Base-by-base conservation (phyloP, 2,888 invertebrate genomes). In the Gastrophysa polygoni region DNA sequence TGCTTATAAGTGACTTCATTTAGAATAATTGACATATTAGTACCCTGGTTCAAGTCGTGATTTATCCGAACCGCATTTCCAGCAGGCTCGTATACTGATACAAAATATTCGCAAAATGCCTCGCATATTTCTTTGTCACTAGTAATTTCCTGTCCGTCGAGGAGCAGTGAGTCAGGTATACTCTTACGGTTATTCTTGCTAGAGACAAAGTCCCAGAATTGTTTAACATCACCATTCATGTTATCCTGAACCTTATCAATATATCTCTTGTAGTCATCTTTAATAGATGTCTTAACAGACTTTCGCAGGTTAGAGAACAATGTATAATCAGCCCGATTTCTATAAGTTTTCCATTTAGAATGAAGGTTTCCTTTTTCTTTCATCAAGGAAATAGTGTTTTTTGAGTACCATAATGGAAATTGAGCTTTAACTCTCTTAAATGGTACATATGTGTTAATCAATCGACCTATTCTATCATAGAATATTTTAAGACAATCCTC, bases 11-110 rank as follows among this genome's bases (percentile, higher is more conserved):
- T 48, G 11, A 48, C 14, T 21, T 48, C 8, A 48, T 24, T 18
- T 18, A 18, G 14, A 18, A 6, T 48, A 14, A 18, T 48, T 21
- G 48, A 18, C 8, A n/a, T 50, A 50, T 17, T 28, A 28, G n/a
- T 32, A 18, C 17, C 18, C 16, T 29, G 14, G 34, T 11, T 28
- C 16, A 21, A 28, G 21, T 50, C 17, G n/a, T 28, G 32, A 32
- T 32, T 28, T 28, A 28, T 28, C 28, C 24, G 51, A 32, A 29
- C 32, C 6, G 29, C 18, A 29, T 11, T 32, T 18, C 34, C 32
- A 34, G 54, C 38, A 24, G 54, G 43, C 16, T 54, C 54, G 24
- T 43, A 54, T 7, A 54, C 52, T 14, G 52, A 54, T 32, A 3
- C 52, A 54, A 38, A 54, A 38, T 38, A 17, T 24, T 38, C 16